Percentiles rank a stretch among this genome's conserved stretches.
Conservation (phyloP, 2,888 invertebrate species). For the Caenorhabditis afra region DNA sequence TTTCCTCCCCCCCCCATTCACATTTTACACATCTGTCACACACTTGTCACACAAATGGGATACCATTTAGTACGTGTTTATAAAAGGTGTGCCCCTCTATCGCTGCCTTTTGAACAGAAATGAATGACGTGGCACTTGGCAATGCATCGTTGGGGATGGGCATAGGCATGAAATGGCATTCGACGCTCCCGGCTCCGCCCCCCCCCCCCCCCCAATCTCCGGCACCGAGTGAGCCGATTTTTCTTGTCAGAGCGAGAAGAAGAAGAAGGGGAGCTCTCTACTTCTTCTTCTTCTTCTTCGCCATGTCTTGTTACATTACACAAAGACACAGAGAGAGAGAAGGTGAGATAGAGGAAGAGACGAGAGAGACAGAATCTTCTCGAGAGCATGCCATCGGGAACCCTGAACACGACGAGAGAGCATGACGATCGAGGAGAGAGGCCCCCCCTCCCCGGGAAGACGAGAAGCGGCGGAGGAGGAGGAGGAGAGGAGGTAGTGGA, state of each 20-base stretch:
- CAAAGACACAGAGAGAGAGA: conserved; percentile 9
- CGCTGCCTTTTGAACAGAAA: conserved; percentile 31
- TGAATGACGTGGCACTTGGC: conserved; percentile 39
- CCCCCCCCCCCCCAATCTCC: no score
- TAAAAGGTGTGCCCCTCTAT: conserved; percentile 43
- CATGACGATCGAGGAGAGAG: conserved; percentile 40
- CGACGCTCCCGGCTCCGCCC: no score
- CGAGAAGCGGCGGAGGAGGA: not conserved
- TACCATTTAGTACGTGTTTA: conserved; percentile 32
- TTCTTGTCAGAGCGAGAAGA: not conserved
- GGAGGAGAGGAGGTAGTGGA: not conserved
- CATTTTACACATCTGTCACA: conserved; percentile 5
- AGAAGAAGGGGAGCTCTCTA: not conserved
- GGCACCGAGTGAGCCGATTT: no score
- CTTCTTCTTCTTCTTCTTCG: no score
- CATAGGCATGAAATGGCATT: no score
- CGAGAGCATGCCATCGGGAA: no score
- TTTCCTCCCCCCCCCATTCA: not conserved
- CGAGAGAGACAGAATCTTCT: conserved; percentile 45
- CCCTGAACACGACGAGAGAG: conserved; percentile 37
- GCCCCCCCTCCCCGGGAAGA: not conserved
- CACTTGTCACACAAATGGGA: conserved; percentile 30
- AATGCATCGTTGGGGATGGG: not conserved
- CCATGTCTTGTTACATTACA: conserved; percentile 56
- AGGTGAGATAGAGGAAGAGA: conserved; percentile 2